A percentile compares a stretch with the other conserved stretches of the same genome.
Evolutionary conservation across 2,113 vertebrate genomes (phyloP).

Genomic region (Felis chaus): DNA sequence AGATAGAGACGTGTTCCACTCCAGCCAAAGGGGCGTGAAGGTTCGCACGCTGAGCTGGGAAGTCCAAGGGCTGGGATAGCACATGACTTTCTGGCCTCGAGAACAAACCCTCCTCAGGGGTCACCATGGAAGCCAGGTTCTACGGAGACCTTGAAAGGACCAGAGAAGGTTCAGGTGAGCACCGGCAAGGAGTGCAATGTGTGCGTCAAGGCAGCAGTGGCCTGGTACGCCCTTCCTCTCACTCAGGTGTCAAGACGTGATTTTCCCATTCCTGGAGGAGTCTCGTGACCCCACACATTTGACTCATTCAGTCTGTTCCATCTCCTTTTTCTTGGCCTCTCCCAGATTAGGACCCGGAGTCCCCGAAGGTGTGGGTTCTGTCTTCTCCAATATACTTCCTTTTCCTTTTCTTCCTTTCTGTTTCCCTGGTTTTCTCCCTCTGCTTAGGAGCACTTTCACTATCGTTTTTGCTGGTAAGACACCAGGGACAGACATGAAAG

Average conservation of each 20-base stretch:
- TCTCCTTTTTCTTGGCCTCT: not conserved
- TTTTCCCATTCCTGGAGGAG: fast-evolving
- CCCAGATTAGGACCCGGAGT: not conserved
- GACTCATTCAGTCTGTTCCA: not conserved
- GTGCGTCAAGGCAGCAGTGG: fast-evolving
- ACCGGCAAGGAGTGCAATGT: not conserved
- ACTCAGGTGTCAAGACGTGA: fast-evolving
- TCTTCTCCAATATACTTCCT: not conserved
- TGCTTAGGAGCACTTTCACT: slow-evolving; percentile 2
- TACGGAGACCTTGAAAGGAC: not conserved
- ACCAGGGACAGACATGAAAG: slow-evolving; percentile 46
- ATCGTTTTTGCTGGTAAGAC: slow-evolving; percentile 1
- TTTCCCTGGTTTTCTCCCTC: slow-evolving; percentile 15
- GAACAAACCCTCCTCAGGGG: not conserved
- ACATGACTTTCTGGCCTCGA: not conserved
- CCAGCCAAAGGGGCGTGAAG: not conserved
- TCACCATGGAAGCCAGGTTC: not conserved
- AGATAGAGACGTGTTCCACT: not conserved
- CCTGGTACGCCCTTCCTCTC: not conserved
- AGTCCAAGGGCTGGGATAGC: not conserved
- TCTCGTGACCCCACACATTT: fast-evolving
- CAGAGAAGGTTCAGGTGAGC: not conserved
- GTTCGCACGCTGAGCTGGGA: not conserved
- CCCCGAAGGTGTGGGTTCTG: fast-evolving
- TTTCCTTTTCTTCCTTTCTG: not conserved